These are phyloP conservation scores for Apoda limacodes DNA, from an alignment of 2,888 invertebrate genomes.

Conservation along the genomic window DNA sequence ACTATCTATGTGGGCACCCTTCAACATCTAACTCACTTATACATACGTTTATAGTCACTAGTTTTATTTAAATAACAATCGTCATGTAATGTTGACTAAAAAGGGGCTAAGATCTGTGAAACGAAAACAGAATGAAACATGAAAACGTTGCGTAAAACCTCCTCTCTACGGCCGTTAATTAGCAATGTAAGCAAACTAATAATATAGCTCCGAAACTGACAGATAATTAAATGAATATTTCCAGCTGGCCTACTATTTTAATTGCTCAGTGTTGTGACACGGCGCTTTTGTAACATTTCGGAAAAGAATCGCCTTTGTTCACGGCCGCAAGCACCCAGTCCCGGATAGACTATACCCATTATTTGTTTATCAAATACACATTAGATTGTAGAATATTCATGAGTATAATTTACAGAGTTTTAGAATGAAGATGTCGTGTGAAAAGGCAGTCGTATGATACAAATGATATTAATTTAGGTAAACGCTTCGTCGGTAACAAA, in stretches of 20 bases:
- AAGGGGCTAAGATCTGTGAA: too few species aligned
- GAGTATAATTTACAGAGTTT: constrained; percentile 34
- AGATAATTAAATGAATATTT: constrained; percentile 64
- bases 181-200: too few species aligned
- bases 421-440: constrained; percentile 64
- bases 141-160: too few species aligned
- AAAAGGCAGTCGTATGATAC: constrained; percentile 45
- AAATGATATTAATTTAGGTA: constrained; percentile 59
- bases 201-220: too few species aligned
- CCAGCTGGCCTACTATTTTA: constrained; percentile 66
- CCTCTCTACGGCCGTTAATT: too few species aligned
- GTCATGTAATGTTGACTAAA: too few species aligned
- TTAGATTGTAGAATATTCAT: constrained; percentile 43
- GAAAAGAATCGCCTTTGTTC: constrained; percentile 58
- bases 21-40: constrained; percentile 31
- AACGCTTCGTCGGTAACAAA: constrained; percentile 38
- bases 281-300: constrained; percentile 60
- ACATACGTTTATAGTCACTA: constrained; percentile 63
- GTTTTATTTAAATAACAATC: constrained; percentile 61
- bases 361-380: constrained; percentile 66
- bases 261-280: constrained; percentile 62
- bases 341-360: constrained; percentile 37
- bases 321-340: constrained; percentile 46
- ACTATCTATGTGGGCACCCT: constrained; percentile 47
- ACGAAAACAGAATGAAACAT: too few species aligned